Percentiles rank a stretch among this genome's conserved stretches.
Conservation (phyloP, 35 echinoderm and acorn worm species). For the Apostichopus californicus region DNA sequence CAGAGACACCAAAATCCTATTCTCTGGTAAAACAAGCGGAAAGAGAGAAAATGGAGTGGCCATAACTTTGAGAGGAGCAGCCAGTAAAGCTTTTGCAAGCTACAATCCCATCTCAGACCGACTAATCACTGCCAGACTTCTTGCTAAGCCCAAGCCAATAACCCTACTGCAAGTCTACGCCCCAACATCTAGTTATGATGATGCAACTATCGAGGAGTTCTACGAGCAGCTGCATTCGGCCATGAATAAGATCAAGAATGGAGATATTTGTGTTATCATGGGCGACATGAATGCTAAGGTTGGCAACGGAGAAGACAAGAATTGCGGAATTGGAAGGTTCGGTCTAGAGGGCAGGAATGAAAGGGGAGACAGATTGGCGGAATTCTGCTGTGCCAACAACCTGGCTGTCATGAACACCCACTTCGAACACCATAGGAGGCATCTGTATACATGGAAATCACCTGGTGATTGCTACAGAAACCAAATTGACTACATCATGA, state of each 20-base stretch:
- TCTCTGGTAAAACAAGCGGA: not conserved
- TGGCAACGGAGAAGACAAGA: no score
- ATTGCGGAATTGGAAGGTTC: no score
- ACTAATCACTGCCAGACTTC: not conserved
- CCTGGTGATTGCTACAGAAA: no score
- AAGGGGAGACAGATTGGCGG: no score
- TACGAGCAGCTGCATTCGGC: not conserved
- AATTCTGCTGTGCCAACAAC: no score
- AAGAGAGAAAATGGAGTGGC: not conserved
- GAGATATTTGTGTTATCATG: no score
- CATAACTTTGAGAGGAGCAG: not conserved
- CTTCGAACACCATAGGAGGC: not conserved
- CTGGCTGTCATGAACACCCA: no score
- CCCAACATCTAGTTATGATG: constrained; percentile 23
- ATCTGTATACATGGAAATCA: not conserved
- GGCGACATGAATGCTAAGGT: no score
- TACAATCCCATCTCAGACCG: constrained; percentile 24
- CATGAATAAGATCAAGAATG: no score
- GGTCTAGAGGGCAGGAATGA: no score
- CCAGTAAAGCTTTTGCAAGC: not conserved
- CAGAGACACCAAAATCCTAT: not conserved
- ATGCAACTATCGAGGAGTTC: not conserved
- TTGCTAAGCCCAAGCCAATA: not conserved
- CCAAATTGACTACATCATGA: no score
- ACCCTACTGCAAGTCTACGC: constrained; percentile 23